Conservation (phyloP, 2,113 vertebrate species). For the Chloropsis cyanopogon region DNA sequence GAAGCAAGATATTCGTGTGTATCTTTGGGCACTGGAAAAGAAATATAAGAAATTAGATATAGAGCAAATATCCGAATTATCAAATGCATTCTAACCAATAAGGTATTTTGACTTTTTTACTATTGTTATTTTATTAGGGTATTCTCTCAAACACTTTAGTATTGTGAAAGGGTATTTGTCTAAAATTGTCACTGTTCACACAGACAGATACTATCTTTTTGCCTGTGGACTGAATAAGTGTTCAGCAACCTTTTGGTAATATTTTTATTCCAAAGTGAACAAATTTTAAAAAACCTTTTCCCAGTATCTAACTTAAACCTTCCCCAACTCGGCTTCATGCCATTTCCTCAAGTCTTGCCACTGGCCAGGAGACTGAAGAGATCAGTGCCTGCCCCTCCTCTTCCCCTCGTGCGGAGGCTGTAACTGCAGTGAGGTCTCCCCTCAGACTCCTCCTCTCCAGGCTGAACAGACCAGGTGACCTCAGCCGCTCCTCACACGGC, state of each 20-base stretch:
- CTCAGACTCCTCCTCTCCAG: background rate
- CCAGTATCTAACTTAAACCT: background rate
- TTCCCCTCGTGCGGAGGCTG: background rate
- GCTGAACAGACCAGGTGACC: background rate
- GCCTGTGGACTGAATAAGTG: background rate
- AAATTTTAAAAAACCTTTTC: background rate
- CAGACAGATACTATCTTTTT: background rate
- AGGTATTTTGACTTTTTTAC: background rate
- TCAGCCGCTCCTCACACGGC: background rate
- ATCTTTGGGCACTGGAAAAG: background rate
- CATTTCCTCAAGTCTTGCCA: background rate
- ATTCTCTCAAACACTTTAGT: background rate
- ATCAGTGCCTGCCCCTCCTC: rapidly evolving
- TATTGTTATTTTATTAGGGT: background rate
- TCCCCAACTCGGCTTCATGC: background rate
- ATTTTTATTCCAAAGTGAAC: background rate
- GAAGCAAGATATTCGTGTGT: background rate
- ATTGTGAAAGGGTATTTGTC: background rate
- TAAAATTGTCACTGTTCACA: background rate
- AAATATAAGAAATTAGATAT: background rate
- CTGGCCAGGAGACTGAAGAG: background rate
- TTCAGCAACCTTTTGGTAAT: background rate
- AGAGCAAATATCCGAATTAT: background rate
- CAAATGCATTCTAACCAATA: background rate
- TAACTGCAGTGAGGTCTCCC: background rate